Conservation (phyloP, 2,113 vertebrate species). For the Neopipo cinnamomea region DNA sequence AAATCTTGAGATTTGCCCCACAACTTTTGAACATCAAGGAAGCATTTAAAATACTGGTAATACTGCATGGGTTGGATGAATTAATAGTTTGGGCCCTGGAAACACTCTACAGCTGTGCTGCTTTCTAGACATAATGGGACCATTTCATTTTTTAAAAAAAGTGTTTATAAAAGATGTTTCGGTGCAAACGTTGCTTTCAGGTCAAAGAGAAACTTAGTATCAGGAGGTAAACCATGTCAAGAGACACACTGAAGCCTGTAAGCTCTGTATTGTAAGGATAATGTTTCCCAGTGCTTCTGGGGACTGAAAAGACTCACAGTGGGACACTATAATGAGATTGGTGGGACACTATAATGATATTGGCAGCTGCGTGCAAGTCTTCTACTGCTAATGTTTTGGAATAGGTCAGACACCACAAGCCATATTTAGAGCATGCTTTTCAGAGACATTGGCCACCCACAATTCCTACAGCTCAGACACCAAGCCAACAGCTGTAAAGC, state of each 20-base stretch:
- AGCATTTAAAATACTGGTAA: not conserved
- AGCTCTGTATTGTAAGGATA: not conserved
- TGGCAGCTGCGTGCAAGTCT: slow-evolving; percentile 25
- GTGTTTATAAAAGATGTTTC: not conserved
- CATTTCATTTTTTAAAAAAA: not conserved
- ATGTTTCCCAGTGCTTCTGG: not conserved
- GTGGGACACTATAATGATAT: not conserved
- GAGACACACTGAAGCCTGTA: not conserved
- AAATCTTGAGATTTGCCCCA: not conserved
- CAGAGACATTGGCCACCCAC: slow-evolving; percentile 51
- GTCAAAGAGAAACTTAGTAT: not conserved
- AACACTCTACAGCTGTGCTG: not conserved
- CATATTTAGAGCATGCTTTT: slow-evolving; percentile 42
- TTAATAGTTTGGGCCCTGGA: not conserved
- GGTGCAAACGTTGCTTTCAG: not conserved
- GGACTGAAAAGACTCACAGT: not conserved
- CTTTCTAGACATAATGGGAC: not conserved
- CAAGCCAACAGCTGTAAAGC: slow-evolving; percentile 30
- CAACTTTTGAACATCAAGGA: not conserved
- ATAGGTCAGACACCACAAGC: slow-evolving; percentile 38
- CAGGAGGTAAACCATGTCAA: not conserved
- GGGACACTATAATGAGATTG: not conserved
- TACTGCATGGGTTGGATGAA: not conserved
- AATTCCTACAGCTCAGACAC: slow-evolving; percentile 27
- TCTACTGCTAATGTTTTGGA: slow-evolving; percentile 13